Conservation (phyloP, 2,888 invertebrate genomes). For the Thymelicus acteon region DNA sequence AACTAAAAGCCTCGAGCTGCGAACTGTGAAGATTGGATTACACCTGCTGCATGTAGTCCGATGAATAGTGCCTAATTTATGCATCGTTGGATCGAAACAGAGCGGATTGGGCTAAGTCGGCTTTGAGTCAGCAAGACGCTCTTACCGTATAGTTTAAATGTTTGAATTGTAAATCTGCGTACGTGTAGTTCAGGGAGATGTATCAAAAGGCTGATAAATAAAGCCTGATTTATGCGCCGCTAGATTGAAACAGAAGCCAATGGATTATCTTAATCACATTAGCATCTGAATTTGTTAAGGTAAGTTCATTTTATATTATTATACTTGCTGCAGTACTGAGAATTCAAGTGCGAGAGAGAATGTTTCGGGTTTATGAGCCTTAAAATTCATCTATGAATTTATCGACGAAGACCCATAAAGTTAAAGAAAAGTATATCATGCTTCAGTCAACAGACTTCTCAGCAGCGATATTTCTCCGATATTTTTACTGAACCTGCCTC, state of each 20-base stretch:
- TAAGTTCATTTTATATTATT: background rate
- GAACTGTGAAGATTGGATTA: slow-evolving; percentile 18
- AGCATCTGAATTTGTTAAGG: background rate
- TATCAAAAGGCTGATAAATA: slow-evolving; percentile 12
- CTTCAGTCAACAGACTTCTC: too few relatives aligned
- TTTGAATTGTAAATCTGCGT: slow-evolving; percentile 14
- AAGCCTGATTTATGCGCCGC: background rate
- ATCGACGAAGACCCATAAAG: too few relatives aligned
- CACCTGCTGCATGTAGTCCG: slow-evolving; percentile 15
- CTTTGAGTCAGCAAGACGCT: slow-evolving; percentile 17
- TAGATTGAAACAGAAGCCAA: background rate
- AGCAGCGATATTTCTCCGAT: too few relatives aligned
- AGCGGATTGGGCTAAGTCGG: slow-evolving; percentile 16
- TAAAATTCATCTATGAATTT: too few relatives aligned
- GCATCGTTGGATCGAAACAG: slow-evolving; percentile 26
- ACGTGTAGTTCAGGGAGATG: slow-evolving; percentile 2
- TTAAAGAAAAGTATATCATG: too few relatives aligned
- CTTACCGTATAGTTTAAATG: slow-evolving; percentile 11
- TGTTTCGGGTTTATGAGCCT: too few relatives aligned
- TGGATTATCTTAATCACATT: background rate
- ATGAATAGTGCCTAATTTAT: slow-evolving; percentile 26
- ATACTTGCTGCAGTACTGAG: too few relatives aligned
- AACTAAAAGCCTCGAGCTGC: slow-evolving; percentile 10
- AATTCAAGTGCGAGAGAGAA: too few relatives aligned
- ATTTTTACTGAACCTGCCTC: too few relatives aligned